Base-by-base conservation (phyloP, 1,140 invertebrate genomes). In the Panonychus citri region DNA sequence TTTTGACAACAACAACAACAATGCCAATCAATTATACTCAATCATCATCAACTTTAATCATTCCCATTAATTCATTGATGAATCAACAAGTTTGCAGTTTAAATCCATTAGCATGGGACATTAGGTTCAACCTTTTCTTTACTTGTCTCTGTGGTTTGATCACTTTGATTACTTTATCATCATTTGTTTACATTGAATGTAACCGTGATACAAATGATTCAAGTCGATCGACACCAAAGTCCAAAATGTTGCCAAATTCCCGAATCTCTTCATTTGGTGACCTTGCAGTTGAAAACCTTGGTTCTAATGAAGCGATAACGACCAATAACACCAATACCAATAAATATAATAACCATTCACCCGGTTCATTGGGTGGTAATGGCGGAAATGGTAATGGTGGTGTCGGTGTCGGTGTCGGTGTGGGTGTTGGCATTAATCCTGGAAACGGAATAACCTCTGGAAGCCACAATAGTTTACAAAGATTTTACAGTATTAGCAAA, bases 91-190 rank as follows among this genome's bases (percentile, higher is more conserved):
- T 42, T 10, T 75, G 73, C 61, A 62, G 59, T 24, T 67, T 73
- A 53, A 65, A 74, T 61, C 73, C 72, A 0, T 66, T 70, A 56
- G 64, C 68, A 34, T 64, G 74, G 59, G 71, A 74, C 57, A 58
- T 68, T 3, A 68, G 70, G 57, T 75, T 72, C 61, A 69, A 71
- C 52, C 64, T 75, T 4, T 74, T 76, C 58, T 69, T 73, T 40
- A 61, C 75, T 8, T 67, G 69, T 4, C 60, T 76, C 13, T 73
- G 75, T 59, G 63, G 68, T 5, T 63, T 71, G 25, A 62, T 75
- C 2, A 62, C 68, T 1, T 52, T 70, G 5, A 63, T 67, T 13
- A 68, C 49, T 10, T n/a, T 51, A n/a, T 70, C 1, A 39, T 71
- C 0, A 60, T 69, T 17, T 64, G 64, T 28, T 54, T 59, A n/a